These are phyloP conservation scores for Oscarella lobularis DNA, from an alignment of 37 sponge, comb jelly and placozoan species.

Conservation along the genomic window DNA sequence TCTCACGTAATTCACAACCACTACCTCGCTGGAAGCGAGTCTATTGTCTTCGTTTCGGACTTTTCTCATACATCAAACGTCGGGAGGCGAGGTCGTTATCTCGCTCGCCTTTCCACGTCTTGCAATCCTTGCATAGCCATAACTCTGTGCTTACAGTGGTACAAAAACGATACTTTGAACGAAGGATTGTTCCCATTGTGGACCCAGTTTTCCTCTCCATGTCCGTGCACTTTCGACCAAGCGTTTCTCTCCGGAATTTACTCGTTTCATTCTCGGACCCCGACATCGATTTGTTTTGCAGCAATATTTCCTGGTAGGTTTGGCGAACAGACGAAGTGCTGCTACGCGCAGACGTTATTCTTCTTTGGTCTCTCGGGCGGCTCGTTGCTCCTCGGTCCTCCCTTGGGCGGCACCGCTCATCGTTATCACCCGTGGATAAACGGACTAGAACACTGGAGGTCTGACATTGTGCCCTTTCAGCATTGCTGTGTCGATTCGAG, in stretches of 20 bases:
- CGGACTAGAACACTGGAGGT: neutral
- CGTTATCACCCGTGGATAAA: neutral
- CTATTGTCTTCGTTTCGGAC: neutral
- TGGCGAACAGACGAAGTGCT: neutral
- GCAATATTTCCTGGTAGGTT: neutral
- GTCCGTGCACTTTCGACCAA: constrained; percentile 38
- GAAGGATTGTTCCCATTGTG: neutral
- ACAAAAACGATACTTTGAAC: neutral
- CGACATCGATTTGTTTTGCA: neutral
- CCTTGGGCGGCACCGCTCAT: neutral
- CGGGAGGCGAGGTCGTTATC: neutral
- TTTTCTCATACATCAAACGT: neutral
- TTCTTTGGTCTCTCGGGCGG: neutral
- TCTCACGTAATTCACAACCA: neutral
- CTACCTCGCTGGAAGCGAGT: neutral
- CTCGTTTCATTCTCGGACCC: neutral
- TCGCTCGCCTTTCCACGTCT: neutral
- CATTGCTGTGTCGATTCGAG: neutral
- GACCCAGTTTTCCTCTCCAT: constrained; percentile 4
- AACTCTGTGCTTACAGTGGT: neutral
- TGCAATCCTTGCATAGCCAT: neutral
- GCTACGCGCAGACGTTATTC: neutral
- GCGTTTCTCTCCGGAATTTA: neutral
- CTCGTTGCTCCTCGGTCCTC: neutral
- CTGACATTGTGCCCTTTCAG: neutral